Conservation (phyloP, 2,113 vertebrate genomes). For the Mastomys natalensis region DNA sequence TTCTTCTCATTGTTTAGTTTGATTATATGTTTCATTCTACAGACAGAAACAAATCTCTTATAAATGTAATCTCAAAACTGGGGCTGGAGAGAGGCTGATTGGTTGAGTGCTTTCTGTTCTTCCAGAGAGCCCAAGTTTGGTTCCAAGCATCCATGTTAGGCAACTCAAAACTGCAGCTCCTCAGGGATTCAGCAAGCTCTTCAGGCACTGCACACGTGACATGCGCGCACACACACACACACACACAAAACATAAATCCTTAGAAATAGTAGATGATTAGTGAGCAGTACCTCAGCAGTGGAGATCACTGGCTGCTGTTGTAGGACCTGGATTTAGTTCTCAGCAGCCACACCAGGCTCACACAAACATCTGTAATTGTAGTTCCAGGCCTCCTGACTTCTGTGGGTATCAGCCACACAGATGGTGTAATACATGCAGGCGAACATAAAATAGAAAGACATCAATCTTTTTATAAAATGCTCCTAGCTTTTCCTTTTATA, state of each 20-base stretch:
- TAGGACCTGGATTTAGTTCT: no score
- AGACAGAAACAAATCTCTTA: slow-evolving; percentile 32
- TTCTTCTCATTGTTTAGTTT: slow-evolving; percentile 65
- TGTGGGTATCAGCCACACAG: background rate
- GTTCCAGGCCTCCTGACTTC: background rate
- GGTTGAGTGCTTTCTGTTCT: no score
- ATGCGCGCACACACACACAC: background rate
- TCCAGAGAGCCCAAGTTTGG: background rate
- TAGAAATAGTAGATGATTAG: background rate
- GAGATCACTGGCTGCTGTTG: background rate
- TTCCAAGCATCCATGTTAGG: background rate
- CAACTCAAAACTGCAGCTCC: background rate
- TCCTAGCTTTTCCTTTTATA: background rate
- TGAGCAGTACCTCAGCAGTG: background rate
- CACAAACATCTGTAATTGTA: background rate
- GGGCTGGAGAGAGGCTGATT: background rate
- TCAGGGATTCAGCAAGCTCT: background rate
- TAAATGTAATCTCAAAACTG: background rate
- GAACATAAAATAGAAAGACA: background rate
- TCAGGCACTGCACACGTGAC: background rate
- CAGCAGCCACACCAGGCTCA: background rate
- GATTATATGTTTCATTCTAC: background rate
- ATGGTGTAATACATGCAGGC: background rate
- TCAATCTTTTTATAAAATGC: background rate
- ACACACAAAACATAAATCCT: background rate